Evolutionary conservation across 2,888 invertebrate species (phyloP).

Genomic region (Carpatolechia fugitivella): DNA sequence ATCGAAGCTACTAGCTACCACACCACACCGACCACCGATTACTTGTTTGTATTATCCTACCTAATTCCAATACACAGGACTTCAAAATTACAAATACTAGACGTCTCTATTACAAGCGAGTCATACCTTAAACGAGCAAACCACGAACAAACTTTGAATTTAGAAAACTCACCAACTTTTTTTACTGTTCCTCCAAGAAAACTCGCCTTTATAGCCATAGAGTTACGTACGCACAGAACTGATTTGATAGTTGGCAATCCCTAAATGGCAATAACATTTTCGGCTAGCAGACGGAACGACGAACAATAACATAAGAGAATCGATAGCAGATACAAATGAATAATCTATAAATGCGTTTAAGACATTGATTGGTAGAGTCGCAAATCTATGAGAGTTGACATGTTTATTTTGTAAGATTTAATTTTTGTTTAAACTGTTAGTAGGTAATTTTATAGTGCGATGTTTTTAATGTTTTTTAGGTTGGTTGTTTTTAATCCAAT

Average conservation of each 20-base stretch:
- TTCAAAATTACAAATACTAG: not conserved
- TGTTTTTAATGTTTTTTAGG: too few species aligned
- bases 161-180: not conserved
- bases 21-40: too few species aligned
- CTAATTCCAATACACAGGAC: too few species aligned
- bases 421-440: not conserved
- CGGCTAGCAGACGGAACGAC: slow-evolving; percentile 55
- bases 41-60: too few species aligned
- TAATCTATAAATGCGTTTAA: slow-evolving; percentile 76
- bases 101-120: not conserved
- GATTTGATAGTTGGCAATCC: slow-evolving; percentile 36
- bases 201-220: not conserved
- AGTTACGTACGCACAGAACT: not conserved
- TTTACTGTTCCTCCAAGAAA: not conserved
- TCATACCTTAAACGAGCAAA: not conserved
- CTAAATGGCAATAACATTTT: slow-evolving; percentile 64
- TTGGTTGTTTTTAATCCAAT: too few species aligned
- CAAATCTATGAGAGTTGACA: slow-evolving; percentile 37
- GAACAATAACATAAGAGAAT: slow-evolving; percentile 73
- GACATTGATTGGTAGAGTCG: slow-evolving; percentile 49
- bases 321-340: slow-evolving; percentile 75
- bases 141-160: not conserved
- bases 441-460: not conserved
- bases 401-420: slow-evolving; percentile 10
- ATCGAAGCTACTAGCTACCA: too few species aligned